Base-by-base conservation (phyloP, 2,113 vertebrate species). In the Tragulus kanchil region DNA sequence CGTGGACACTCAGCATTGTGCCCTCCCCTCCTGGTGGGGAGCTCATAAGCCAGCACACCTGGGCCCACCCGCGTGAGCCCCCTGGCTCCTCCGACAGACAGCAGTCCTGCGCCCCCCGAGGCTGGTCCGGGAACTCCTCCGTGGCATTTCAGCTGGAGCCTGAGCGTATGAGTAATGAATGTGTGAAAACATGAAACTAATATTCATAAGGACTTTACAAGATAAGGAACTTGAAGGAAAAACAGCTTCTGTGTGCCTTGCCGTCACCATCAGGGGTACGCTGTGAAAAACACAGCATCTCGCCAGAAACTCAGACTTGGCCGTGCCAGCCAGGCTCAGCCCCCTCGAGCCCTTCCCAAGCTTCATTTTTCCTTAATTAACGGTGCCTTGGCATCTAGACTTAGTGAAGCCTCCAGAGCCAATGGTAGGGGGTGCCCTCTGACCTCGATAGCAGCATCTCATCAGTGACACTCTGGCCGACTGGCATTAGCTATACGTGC, bases 101-200 rank as follows among this genome's bases (percentile, higher is more conserved):
- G 59, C 2, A 3, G 10, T 48, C 31, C 61, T 15, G 1, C 25
- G 52, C 59, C 8, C 31, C 1, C 0, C 1, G 45, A 14, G 50
- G 52, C 94, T 85, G 78, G 21, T 11, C 8, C 71, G 45, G 42
- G 11, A 79, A 28, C 52, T 59, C 64, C 25, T 14, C 0, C 0
- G 2, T 5, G 64, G 54, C 52, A 45, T 88, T 69, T 93, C 96
- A 83, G 90, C 58, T 96, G 88, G 16, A 88, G 79, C 42, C 89
- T 59, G 42, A 87, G 84, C 67, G 3, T 48, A 50, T 97, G 96
- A 97, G 67, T 94, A 90, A 97, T 5, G 17, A 58, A 64, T 96
- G 96, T 96, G 96, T 97, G 92, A 97, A 97, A 97, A 97, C 96
- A 97, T 65, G 93, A 90, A 84, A 83, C 96, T 97, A 88, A 97